Evolutionary conservation across 2,888 invertebrate species (phyloP), one percentile per base, ranked within the genome.

Genomic region (Leucophenga montana): DNA sequence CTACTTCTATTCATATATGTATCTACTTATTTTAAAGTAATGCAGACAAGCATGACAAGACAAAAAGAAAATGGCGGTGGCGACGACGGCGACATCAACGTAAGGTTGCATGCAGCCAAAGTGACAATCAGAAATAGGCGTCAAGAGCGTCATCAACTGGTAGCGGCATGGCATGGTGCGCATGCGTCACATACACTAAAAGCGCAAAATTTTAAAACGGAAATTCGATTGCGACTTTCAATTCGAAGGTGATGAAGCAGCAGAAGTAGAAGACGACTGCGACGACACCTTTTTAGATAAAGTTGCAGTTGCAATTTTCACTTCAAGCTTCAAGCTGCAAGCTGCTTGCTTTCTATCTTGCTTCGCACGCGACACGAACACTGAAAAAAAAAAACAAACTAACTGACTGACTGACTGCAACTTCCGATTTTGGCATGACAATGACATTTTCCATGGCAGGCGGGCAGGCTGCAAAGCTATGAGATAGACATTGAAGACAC

Each of bases 371-470:
- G 20, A 48, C 46, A 20, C 39, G 48, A 44, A 9, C 18, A 66
- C 50, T 44, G 33, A 50, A 31, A 64, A 14, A 39, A n/a, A 18
- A 27, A 46, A 22, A 64, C n/a, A 62, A 68, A 33, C 44, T 18
- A 59, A 64, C 65, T 22, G 69, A 71, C 66, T 69, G 68, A 70
- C n/a, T n/a, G n/a, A 73, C 68, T 69, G 71, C 67, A 69, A 73
- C 73, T 73, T 73, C 73, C 71, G 71, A 70, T 68, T 46, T 70
- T 67, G 66, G 70, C 68, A 68, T 73, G 72, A 73, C 72, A 73
- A 70, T 70, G 72, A 73, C 72, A 73, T 68, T 61, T 54, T 54
- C 68, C 54, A 68, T 39, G 39, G 39, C 39, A 39, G 39, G 64
- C 39, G 27, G 44, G 46, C 46, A 62, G 46, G 62, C 66, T 57